Evolutionary conservation across 1,140 invertebrate genomes (phyloP), one percentile per base, ranked within the genome.

Genomic region (Brachionus sp.): DNA sequence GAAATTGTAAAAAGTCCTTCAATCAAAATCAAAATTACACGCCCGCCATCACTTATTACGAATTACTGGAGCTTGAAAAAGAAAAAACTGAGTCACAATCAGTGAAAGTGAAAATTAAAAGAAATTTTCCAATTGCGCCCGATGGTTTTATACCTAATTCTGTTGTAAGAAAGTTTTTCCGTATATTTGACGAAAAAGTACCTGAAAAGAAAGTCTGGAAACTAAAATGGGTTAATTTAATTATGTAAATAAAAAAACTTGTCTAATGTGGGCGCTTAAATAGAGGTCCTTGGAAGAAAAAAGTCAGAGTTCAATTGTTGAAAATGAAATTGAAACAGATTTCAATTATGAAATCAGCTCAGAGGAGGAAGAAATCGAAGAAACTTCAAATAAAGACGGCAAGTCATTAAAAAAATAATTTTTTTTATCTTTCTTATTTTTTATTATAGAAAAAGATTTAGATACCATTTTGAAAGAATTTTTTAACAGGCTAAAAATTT

Each of bases 71-170:
- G 35, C 46, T 62, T 12, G 39, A 66, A 42, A 80, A 66, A 39
- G 62, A 80, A 44, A 57, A 23, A 66, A 44, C 7, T 62, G 50
- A 66, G 12, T 6, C 50, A 19, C 33, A 23, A 12, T 80, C 77
- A 25, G 77, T 80, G 12, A 80, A 80, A 25, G 50, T 80, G 37
- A 80, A 35, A 19, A 80, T 80, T 16, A 80, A 80, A 50, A 12
- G 62, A 66, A 80, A 39, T 42, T 80, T 80, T 80, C 77, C 77
- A 5, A 80, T 80, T 25, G 77, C 77, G 5, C 77, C 77, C 13
- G 77, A 80, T 66, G 77, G 77, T 13, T 80, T 62, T 62, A 80
- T 80, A 23, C 77, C 77, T 0, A 80, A 80, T 44, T 80, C 77
- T 16, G 62, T 80, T 4, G 62, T 80, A 3, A 35, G 50, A 39